phyloP scores from a whole-genome alignment of 2,888 invertebrate genomes.

The Aleiodes leptofemur region DNA sequence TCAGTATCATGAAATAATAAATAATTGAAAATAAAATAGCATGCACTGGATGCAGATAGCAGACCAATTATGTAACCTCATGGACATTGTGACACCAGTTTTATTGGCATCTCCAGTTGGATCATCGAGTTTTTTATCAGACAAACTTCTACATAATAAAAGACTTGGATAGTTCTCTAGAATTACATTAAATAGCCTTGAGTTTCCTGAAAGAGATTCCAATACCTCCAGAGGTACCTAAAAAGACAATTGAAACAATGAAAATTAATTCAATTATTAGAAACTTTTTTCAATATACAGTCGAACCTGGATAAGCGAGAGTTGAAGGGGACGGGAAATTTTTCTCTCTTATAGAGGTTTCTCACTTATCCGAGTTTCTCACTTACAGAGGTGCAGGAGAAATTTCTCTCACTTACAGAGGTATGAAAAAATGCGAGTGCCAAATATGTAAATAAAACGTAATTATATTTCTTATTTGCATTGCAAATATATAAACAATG shows the following conservation, averaged over 20 bases:
- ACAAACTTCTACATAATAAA: conserved; percentile 80
- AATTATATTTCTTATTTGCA: no score
- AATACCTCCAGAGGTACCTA: conserved; percentile 82
- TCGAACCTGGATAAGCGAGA: no score
- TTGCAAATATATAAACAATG: no score
- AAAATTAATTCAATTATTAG: neutral
- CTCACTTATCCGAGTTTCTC: no score
- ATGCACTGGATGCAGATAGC: conserved; percentile 62
- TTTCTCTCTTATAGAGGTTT: no score
- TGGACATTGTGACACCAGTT: conserved; percentile 80
- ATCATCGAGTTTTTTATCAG: conserved; percentile 79
- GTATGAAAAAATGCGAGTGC: no score
- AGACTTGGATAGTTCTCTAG: conserved; percentile 85
- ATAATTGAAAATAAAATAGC: conserved; percentile 51
- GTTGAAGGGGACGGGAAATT: no score
- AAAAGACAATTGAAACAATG: conserved; percentile 58
- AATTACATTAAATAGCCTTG: conserved; percentile 82
- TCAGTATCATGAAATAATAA: neutral
- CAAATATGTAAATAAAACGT: no score
- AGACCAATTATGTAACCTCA: conserved; percentile 74
- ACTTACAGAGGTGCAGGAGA: no score
- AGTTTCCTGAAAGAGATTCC: conserved; percentile 81
- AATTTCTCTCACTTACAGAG: no score
- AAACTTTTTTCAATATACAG: no score
- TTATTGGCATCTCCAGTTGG: conserved; percentile 72